Evolutionary conservation across 1,140 invertebrate genomes (phyloP).

Genomic region (Euschistus heros): DNA sequence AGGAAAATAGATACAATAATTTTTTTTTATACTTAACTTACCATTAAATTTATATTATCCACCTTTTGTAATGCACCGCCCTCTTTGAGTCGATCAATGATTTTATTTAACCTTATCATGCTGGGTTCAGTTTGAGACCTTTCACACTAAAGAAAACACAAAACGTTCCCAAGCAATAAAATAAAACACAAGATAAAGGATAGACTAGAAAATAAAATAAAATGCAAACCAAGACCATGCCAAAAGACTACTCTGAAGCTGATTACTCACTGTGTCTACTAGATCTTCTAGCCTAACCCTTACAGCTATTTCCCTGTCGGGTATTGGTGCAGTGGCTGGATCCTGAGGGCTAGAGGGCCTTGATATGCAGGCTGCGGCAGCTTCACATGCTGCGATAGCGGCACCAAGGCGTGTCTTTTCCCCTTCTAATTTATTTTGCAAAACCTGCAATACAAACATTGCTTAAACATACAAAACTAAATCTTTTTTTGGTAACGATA

Average conservation of each 20-base stretch:
- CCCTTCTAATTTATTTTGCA: conserved; percentile 73
- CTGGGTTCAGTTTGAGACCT: conserved; percentile 8
- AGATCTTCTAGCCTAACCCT: conserved; percentile 74
- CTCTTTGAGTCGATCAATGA: background rate
- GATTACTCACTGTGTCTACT: conserved; percentile 69
- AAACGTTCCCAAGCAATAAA: no score
- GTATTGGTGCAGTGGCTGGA: conserved; percentile 64
- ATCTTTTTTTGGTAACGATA: background rate
- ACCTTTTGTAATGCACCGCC: background rate
- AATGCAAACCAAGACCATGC: no score
- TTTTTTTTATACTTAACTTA: background rate
- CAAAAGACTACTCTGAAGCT: no score
- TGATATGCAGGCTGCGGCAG: conserved; percentile 82
- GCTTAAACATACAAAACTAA: no score
- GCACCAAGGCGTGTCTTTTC: conserved; percentile 77
- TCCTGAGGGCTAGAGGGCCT: conserved; percentile 78
- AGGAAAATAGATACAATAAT: background rate
- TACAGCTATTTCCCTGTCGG: conserved; percentile 71
- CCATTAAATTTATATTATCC: background rate
- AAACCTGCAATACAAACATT: conserved; percentile 39
- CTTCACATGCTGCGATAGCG: conserved; percentile 83
- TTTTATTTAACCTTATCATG: conserved; percentile 5
- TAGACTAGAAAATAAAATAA: no score
- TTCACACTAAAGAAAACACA: conserved; percentile 11
- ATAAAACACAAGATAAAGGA: no score